Evolutionary conservation across 2,888 invertebrate species (phyloP).

Genomic region (Mongoloraphidia duomilia): DNA sequence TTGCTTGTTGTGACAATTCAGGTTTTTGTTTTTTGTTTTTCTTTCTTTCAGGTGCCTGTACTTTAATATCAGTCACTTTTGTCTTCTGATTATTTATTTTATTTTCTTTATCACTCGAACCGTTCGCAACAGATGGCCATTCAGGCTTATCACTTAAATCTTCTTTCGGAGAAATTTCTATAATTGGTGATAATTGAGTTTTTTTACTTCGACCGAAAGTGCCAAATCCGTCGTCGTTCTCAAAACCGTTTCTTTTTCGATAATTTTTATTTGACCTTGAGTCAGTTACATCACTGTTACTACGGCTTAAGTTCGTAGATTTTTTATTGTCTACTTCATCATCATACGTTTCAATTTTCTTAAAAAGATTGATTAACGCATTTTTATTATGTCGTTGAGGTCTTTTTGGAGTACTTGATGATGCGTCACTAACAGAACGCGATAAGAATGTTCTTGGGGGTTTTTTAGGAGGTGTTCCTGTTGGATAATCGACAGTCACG

Average conservation of each 20-base stretch:
- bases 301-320: constrained; percentile 29
- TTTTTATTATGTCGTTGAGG: constrained; percentile 33
- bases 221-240: constrained; percentile 31
- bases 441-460: constrained; percentile 32
- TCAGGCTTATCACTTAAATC: constrained; percentile 32
- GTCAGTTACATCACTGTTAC: constrained; percentile 40
- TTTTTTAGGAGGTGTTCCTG: constrained; percentile 22
- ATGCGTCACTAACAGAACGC: constrained; percentile 43
- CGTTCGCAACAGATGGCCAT: not conserved
- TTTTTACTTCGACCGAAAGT: constrained; percentile 44
- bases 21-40: constrained; percentile 22
- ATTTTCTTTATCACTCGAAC: constrained; percentile 2
- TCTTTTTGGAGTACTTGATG: constrained; percentile 26
- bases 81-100: not conserved
- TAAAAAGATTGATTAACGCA: constrained; percentile 52
- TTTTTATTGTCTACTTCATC: constrained; percentile 40
- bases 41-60: constrained; percentile 23
- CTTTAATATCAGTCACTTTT: not conserved
- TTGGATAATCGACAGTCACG: constrained; percentile 10
- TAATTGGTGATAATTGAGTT: constrained; percentile 63
- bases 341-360: constrained; percentile 43
- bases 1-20: constrained; percentile 20
- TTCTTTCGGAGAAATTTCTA: constrained; percentile 51
- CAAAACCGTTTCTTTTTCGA: no score
- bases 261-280: constrained; percentile 32